Evolutionary conservation across 2,797 vertebrate species (phyloP).

Genomic region (Clarias fuscus): DNA sequence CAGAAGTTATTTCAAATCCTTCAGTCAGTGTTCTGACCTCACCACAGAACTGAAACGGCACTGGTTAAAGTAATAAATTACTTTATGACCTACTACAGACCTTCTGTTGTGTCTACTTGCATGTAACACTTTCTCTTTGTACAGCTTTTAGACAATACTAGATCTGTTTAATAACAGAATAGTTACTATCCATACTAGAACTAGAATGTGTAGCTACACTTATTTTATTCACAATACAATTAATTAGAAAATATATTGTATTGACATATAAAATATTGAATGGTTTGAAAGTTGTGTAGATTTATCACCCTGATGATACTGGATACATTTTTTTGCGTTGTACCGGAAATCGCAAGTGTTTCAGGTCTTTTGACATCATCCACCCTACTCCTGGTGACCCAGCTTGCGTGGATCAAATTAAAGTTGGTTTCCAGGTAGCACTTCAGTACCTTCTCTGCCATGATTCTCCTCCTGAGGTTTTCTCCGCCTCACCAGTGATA

Average conservation of each 20-base stretch:
- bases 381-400: too few relatives aligned
- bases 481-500: too few relatives aligned
- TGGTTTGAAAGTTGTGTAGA: background rate
- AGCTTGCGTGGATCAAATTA: too few relatives aligned
- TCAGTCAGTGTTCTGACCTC: background rate
- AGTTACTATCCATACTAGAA: background rate
- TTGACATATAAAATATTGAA: background rate
- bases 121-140: background rate
- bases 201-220: background rate
- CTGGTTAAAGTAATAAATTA: background rate
- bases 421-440: too few relatives aligned
- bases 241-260: background rate
- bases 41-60: too few relatives aligned
- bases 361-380: too few relatives aligned
- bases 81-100: background rate
- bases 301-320: too few relatives aligned
- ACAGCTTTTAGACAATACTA: background rate
- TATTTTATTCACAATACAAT: background rate
- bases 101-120: background rate
- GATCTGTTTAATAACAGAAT: background rate
- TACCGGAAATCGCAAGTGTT: too few relatives aligned
- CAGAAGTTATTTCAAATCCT: background rate
- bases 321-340: too few relatives aligned
- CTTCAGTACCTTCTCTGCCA: too few relatives aligned
- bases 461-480: too few relatives aligned